phyloP scores from a whole-genome alignment of 2,797 vertebrate genomes.

The Buphagus erythrorhynchus region DNA sequence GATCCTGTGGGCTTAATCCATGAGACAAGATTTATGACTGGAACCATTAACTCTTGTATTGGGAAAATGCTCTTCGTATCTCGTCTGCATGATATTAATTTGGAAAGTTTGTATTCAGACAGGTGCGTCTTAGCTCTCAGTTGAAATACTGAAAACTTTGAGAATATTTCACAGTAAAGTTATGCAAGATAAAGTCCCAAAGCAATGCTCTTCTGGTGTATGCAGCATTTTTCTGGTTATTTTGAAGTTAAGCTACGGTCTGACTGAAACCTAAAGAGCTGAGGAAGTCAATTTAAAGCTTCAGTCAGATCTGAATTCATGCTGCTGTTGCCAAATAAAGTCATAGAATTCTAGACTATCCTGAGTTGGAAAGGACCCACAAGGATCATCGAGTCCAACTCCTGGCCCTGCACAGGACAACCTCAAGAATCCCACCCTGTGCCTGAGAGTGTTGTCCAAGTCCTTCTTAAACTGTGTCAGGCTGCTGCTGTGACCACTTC shows the following conservation, averaged over 20 bases:
- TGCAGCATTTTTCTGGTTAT: not conserved
- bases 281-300: not conserved
- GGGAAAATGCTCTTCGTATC: not conserved
- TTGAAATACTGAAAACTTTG: not conserved
- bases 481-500: not conserved
- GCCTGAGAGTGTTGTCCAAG: not conserved
- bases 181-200: not conserved
- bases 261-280: not conserved
- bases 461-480: not conserved
- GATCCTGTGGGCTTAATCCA: conserved; percentile 51
- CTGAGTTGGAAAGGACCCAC: not conserved
- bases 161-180: not conserved
- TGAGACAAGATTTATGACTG: conserved; percentile 48
- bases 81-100: not conserved
- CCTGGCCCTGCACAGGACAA: not conserved
- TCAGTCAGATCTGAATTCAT: not conserved
- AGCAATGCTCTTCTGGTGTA: not conserved
- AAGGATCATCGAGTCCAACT: fast-evolving
- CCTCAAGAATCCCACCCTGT: not conserved
- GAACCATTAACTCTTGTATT: conserved; percentile 32
- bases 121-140: not conserved
- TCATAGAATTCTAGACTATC: not conserved
- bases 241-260: not conserved
- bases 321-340: not conserved
- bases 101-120: not conserved